Conservation (phyloP, 2,888 invertebrate species). For the Piscicola geometra region DNA sequence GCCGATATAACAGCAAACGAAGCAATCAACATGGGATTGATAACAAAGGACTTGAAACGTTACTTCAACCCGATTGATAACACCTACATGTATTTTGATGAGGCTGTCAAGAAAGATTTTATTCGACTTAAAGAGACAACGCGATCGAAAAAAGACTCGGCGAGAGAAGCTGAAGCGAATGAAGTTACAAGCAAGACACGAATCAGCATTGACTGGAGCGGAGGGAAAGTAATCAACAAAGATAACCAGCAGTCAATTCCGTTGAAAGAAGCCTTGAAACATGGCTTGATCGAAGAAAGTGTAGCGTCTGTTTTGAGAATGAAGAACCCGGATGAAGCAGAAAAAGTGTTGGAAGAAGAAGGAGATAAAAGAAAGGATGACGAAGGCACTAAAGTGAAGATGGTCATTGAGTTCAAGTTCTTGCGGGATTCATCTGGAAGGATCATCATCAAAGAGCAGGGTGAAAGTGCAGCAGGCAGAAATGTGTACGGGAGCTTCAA, state of each 20-base stretch:
- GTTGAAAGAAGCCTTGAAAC: slow-evolving; percentile 69
- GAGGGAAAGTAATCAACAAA: slow-evolving; percentile 68
- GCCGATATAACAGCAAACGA: slow-evolving; percentile 75
- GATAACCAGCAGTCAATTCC: slow-evolving; percentile 70
- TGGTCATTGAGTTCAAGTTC: slow-evolving; percentile 34
- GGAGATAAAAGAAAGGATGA: slow-evolving; percentile 12
- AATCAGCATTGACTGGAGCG: slow-evolving; percentile 40
- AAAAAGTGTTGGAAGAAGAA: neutral
- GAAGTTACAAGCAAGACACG: slow-evolving; percentile 14
- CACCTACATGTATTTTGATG: slow-evolving; percentile 65
- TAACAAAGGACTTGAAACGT: slow-evolving; percentile 77
- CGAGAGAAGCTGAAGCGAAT: neutral
- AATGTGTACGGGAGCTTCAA: slow-evolving; percentile 9
- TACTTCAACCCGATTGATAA: slow-evolving; percentile 64
- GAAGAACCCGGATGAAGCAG: slow-evolving; percentile 37
- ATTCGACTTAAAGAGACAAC: slow-evolving; percentile 3
- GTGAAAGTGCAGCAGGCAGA: slow-evolving; percentile 9
- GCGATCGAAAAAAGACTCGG: neutral
- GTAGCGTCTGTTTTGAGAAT: slow-evolving; percentile 41
- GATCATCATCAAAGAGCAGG: slow-evolving; percentile 33
- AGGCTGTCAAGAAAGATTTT: slow-evolving; percentile 59
- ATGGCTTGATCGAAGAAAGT: slow-evolving; percentile 41
- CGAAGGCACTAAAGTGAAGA: slow-evolving; percentile 23
- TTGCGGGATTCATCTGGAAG: slow-evolving; percentile 35
- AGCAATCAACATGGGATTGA: slow-evolving; percentile 83